phyloP scores from a whole-genome alignment of 2,888 invertebrate genomes.

The Caenorhabditis plicata region DNA sequence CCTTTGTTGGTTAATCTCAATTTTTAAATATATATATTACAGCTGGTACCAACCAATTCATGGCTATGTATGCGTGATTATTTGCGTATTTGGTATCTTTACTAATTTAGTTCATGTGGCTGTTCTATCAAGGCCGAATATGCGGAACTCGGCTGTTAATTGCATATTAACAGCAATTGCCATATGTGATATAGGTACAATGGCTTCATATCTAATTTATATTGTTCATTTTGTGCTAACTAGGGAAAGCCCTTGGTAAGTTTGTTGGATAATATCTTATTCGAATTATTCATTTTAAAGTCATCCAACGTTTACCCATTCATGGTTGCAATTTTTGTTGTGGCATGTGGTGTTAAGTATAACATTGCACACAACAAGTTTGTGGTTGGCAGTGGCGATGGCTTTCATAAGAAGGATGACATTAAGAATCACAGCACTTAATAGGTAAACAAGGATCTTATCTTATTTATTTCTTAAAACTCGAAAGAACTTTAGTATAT shows the following conservation, averaged over 20 bases:
- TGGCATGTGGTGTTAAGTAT: slow-evolving; percentile 60
- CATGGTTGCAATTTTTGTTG: slow-evolving; percentile 59
- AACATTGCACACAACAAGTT: slow-evolving; percentile 59
- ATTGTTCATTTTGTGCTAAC: slow-evolving; percentile 58
- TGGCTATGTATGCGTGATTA: slow-evolving; percentile 57
- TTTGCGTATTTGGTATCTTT: slow-evolving; percentile 61
- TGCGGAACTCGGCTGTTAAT: slow-evolving; percentile 55
- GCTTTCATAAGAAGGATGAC: slow-evolving; percentile 63
- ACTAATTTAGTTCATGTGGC: slow-evolving; percentile 61
- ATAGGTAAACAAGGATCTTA: slow-evolving; percentile 47
- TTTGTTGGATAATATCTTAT: background rate
- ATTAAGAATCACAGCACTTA: slow-evolving; percentile 49
- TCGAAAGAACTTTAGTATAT: too few relatives aligned
- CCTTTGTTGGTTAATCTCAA: background rate
- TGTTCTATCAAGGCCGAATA: slow-evolving; percentile 54
- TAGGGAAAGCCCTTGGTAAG: slow-evolving; percentile 37
- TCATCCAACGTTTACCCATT: slow-evolving; percentile 50
- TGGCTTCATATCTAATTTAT: slow-evolving; percentile 60
- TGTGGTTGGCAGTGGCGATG: slow-evolving; percentile 64
- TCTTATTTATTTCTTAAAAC: too few relatives aligned
- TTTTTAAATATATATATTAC: slow-evolving; percentile 18
- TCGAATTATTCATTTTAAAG: slow-evolving; percentile 29
- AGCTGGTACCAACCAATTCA: slow-evolving; percentile 60
- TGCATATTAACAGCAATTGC: slow-evolving; percentile 60
- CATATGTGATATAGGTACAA: slow-evolving; percentile 60